These are phyloP conservation scores for Melanotaenia trifasciata DNA, from an alignment of 2,797 vertebrate genomes.

Conservation along the genomic window DNA sequence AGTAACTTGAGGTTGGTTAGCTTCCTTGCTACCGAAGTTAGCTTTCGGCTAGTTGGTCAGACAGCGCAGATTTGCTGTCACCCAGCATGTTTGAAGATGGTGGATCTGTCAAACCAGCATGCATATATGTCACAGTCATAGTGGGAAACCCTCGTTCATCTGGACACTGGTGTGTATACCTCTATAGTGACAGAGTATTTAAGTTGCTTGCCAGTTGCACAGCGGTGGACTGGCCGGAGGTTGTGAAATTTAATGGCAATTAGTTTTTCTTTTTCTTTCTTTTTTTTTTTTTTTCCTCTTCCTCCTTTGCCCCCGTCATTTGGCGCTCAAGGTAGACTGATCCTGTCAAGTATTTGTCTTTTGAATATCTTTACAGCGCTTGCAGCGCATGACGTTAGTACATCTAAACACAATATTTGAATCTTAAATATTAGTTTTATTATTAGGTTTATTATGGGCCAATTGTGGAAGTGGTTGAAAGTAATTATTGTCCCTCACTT, in stretches of 20 bases:
- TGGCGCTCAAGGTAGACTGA: background rate
- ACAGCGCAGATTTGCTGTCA: conserved; percentile 72
- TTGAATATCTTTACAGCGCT: background rate
- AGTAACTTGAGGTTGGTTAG: conserved; percentile 55
- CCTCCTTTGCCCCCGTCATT: background rate
- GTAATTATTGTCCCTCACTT: conserved; percentile 1
- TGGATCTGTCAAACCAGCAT: conserved; percentile 79
- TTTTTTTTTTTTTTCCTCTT: background rate
- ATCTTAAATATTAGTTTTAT: background rate
- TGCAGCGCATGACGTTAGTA: background rate
- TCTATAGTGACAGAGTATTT: conserved; percentile 3
- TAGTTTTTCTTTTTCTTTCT: background rate
- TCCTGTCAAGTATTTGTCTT: background rate
- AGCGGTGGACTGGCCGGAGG: conserved; percentile 9
- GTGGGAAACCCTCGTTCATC: background rate
- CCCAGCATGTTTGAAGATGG: conserved; percentile 79
- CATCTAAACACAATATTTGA: background rate
- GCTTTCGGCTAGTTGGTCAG: conserved; percentile 63
- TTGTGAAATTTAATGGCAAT: conserved; percentile 28
- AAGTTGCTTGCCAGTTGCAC: background rate
- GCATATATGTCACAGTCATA: conserved; percentile 62
- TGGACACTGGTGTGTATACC: conserved; percentile 7
- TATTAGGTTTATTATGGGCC: conserved; percentile 7
- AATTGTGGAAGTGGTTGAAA: conserved; percentile 6
- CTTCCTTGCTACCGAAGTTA: conserved; percentile 53